Percentiles rank a stretch among this genome's conserved stretches.
phyloP scores from a whole-genome alignment of 2,113 vertebrate species.

The Myiagra hebetior region DNA sequence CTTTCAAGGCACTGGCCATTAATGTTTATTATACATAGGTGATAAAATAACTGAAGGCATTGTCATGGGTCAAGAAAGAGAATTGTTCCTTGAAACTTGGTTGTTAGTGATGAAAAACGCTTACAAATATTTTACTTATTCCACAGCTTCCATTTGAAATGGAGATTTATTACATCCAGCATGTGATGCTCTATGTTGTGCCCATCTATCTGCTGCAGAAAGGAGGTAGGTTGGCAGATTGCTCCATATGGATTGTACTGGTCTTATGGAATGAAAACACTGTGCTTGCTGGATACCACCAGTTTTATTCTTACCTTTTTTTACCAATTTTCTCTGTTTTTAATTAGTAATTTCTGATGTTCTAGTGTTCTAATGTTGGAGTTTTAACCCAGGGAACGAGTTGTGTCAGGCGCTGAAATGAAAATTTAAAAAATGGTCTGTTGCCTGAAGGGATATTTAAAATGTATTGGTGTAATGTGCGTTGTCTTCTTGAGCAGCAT shows the following conservation, averaged over 20 bases:
- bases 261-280: neutral
- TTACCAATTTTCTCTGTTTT: neutral
- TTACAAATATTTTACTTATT: constrained; percentile 44
- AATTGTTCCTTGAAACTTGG: neutral
- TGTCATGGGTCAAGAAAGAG: neutral
- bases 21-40: neutral
- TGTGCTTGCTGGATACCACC: neutral
- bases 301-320: neutral
- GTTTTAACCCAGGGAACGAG: neutral
- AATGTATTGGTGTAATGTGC: neutral
- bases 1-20: neutral
- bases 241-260: fast-evolving
- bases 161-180: constrained; percentile 97
- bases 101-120: neutral
- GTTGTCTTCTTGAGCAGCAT: neutral
- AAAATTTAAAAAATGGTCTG: neutral
- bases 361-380: neutral
- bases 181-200: constrained; percentile 95
- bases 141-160: constrained; percentile 93
- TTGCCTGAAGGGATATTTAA: neutral
- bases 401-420: neutral
- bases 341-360: neutral
- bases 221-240: constrained; percentile 83
- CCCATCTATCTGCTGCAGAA: constrained; percentile 93
- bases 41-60: neutral